These are phyloP conservation scores for Galeopterus variegatus DNA, from an alignment of 2,113 vertebrate genomes.

Conservation along the genomic window DNA sequence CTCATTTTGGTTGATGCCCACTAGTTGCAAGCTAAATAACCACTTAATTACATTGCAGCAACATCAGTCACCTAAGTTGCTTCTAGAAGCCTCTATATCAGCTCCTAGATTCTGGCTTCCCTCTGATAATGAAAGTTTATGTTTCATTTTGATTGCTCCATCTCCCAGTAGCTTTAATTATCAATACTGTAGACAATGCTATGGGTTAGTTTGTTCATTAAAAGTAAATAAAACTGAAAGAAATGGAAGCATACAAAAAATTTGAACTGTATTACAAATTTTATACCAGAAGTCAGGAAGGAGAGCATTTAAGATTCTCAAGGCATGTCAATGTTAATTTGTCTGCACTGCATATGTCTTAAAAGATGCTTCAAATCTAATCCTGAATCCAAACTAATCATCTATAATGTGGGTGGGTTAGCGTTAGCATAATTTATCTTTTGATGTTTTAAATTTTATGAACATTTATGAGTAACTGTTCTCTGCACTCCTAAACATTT, in stretches of 20 bases:
- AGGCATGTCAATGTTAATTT: slow-evolving; percentile 65
- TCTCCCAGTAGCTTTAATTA: slow-evolving; percentile 44
- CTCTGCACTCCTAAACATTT: slow-evolving; percentile 42
- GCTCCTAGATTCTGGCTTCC: slow-evolving; percentile 26
- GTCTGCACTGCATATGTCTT: slow-evolving; percentile 46
- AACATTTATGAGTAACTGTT: slow-evolving; percentile 25
- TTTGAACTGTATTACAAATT: neutral
- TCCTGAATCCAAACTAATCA: slow-evolving; percentile 53
- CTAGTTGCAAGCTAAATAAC: slow-evolving; percentile 19
- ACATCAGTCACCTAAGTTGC: neutral
- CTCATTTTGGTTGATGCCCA: neutral
- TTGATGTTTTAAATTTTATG: slow-evolving; percentile 23
- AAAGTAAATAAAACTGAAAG: slow-evolving; percentile 66
- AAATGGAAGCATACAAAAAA: neutral
- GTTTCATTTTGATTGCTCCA: slow-evolving; percentile 54
- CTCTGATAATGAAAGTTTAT: slow-evolving; percentile 30
- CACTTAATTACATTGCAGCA: neutral
- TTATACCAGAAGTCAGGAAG: slow-evolving; percentile 54
- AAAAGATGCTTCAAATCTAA: slow-evolving; percentile 69
- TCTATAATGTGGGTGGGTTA: slow-evolving; percentile 53
- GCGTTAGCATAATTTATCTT: slow-evolving; percentile 64
- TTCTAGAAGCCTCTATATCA: neutral
- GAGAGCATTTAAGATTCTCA: slow-evolving; percentile 28
- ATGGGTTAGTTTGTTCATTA: slow-evolving; percentile 49
- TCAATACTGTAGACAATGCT: neutral